Conservation (phyloP, 2,113 vertebrate species). For the Myrmecobius fasciatus region DNA sequence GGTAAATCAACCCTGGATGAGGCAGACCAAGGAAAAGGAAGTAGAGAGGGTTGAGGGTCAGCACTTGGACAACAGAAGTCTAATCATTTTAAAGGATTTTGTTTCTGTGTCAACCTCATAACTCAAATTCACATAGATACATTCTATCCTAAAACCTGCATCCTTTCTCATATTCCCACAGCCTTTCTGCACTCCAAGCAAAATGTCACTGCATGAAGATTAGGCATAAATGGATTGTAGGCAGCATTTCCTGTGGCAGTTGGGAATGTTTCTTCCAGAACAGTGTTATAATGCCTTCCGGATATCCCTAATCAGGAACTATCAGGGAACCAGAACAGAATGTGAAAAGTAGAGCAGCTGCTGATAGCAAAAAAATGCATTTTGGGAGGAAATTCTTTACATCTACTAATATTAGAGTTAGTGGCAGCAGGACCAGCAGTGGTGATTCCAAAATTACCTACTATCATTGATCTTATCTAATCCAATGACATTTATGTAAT, state of each 20-base stretch:
- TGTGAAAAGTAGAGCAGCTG: neutral
- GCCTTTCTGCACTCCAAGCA: neutral
- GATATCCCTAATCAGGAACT: neutral
- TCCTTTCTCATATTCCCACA: neutral
- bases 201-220: neutral
- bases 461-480: conserved; percentile 38
- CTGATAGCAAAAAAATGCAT: neutral
- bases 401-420: neutral
- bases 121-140: neutral
- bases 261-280: neutral
- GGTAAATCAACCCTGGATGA: neutral
- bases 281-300: conserved; percentile 3
- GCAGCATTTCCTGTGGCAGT: neutral
- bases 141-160: neutral
- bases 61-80: neutral
- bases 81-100: neutral
- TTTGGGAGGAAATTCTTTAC: neutral
- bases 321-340: neutral
- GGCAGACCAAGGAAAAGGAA: neutral
- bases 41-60: neutral
- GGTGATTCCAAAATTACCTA: neutral
- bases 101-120: neutral
- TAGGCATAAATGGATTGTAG: neutral
- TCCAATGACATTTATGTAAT: conserved; percentile 22
- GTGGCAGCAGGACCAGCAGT: neutral